Evolutionary conservation across 1,140 invertebrate genomes (phyloP).

Genomic region (Drosophila nannoptera): DNA sequence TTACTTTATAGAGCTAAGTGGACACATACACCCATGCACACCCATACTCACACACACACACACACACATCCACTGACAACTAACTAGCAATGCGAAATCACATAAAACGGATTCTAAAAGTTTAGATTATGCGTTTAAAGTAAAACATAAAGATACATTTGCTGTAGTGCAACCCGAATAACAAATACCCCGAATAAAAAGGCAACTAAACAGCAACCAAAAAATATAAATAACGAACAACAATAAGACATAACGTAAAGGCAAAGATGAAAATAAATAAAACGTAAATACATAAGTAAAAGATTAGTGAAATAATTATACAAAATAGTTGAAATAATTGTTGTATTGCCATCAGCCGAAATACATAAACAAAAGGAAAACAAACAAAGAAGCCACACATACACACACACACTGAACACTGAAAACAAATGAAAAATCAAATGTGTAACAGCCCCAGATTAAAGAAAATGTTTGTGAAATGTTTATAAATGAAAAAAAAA

Average conservation of each 20-base stretch:
- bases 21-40: constrained; percentile 28
- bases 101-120: constrained; percentile 23
- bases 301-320: constrained; percentile 70
- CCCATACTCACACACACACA: constrained; percentile 15
- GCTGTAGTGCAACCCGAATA: constrained; percentile 41
- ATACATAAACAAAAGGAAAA: constrained; percentile 34
- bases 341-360: constrained; percentile 63
- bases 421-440: constrained; percentile 49
- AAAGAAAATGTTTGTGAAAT: constrained; percentile 73
- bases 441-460: constrained; percentile 65
- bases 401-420: too few relatives aligned
- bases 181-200: constrained; percentile 31
- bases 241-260: not conserved
- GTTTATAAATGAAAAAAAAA: constrained; percentile 71
- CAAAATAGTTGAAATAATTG: constrained; percentile 77
- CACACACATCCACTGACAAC: constrained; percentile 7
- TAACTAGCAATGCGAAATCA: constrained; percentile 18
- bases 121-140: constrained; percentile 49
- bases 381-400: too few relatives aligned
- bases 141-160: constrained; percentile 39
- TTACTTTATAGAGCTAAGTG: constrained; percentile 75
- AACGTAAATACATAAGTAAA: constrained; percentile 39
- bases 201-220: constrained; percentile 39
- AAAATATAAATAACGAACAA: constrained; percentile 18
- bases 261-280: constrained; percentile 23